Percentiles rank a stretch among this genome's conserved stretches.
Conservation (phyloP, 2,888 invertebrate genomes). For the Micoletzkya japonica region DNA sequence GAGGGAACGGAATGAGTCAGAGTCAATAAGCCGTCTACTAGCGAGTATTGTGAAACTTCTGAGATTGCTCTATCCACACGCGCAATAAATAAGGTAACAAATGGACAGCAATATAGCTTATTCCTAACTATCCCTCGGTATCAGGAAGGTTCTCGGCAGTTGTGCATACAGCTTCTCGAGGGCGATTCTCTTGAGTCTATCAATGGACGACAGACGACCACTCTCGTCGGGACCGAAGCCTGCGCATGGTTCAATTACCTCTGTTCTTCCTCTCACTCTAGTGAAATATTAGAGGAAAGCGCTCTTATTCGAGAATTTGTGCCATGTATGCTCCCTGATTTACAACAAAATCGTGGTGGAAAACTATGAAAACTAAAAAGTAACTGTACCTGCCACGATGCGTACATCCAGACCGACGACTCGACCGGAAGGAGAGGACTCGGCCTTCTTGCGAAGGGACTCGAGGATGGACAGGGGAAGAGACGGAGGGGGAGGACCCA, state of each 20-base stretch:
- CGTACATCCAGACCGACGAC: constrained; percentile 18
- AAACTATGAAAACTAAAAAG: neutral
- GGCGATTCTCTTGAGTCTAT: constrained; percentile 1
- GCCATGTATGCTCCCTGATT: no score
- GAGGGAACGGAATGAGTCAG: no score
- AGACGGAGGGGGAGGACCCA: constrained; percentile 14
- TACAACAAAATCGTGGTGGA: no score
- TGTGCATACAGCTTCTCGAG: constrained; percentile 7
- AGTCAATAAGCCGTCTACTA: no score
- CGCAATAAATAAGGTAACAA: no score
- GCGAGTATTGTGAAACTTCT: no score
- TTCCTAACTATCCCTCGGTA: constrained; percentile 12
- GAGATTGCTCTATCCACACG: no score
- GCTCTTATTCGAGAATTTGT: neutral
- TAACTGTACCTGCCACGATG: constrained; percentile 12
- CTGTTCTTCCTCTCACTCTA: neutral
- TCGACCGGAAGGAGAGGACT: neutral
- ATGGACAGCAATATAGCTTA: no score
- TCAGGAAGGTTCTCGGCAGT: constrained; percentile 12
- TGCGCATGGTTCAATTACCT: neutral
- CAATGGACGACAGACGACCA: no score
- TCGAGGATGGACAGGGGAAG: constrained; percentile 6
- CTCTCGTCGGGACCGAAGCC: no score
- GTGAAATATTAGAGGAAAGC: neutral
- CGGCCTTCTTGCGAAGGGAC: constrained; percentile 2